Conservation (phyloP, 2,797 vertebrate genomes). For the Pyrocephalus nanus region DNA sequence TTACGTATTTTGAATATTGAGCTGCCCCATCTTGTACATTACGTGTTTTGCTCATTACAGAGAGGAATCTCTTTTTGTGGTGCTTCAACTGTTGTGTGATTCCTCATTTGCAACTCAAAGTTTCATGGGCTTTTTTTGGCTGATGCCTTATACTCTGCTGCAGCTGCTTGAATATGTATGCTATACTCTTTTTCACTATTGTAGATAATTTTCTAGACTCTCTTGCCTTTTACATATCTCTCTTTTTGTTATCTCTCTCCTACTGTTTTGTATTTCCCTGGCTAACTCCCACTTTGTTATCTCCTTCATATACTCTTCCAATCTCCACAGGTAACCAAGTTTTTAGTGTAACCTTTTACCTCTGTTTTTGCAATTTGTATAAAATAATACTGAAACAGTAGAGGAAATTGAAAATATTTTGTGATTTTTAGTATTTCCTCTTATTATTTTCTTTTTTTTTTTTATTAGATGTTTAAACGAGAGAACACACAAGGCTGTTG, state of each 20-base stretch:
- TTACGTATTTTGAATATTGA: background rate
- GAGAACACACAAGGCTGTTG: background rate
- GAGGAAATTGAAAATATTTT: background rate
- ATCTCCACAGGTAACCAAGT: background rate
- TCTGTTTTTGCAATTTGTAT: background rate
- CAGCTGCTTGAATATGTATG: background rate
- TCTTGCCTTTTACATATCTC: background rate
- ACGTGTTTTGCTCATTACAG: background rate
- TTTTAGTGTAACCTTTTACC: background rate
- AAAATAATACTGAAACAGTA: background rate
- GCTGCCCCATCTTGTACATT: background rate
- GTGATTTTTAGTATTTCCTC: background rate
- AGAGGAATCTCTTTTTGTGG: background rate
- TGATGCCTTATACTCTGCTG: background rate
- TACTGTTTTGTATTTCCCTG: background rate
- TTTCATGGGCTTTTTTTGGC: background rate
- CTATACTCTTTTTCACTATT: background rate
- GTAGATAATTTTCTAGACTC: background rate
- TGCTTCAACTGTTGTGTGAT: background rate
- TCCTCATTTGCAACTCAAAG: background rate
- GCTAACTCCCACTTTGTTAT: background rate
- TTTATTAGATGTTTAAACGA: background rate
- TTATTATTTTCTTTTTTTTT: background rate
- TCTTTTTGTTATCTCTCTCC: background rate
- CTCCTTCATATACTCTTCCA: background rate